A percentile compares a stretch with the other conserved stretches of the same genome.
phyloP scores from a whole-genome alignment of 2,113 vertebrate species.

The Calidris pugnax region DNA sequence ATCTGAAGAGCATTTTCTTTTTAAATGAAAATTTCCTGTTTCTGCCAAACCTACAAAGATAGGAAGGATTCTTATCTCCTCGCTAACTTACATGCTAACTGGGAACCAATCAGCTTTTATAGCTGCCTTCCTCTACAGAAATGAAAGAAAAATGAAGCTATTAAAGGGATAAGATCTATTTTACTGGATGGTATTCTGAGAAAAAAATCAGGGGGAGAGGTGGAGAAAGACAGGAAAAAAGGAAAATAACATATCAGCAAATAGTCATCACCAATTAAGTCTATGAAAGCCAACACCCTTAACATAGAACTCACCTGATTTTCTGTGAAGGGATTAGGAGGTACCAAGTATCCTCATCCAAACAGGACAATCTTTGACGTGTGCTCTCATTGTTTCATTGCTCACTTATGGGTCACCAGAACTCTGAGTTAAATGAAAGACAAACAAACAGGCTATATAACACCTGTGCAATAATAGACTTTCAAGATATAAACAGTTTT shows the following conservation, averaged over 20 bases:
- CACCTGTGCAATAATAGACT: neutral
- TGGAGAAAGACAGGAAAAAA: neutral
- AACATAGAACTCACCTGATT: neutral
- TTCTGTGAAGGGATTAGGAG: neutral
- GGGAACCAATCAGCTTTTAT: neutral
- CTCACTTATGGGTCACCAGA: neutral
- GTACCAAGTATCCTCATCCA: neutral
- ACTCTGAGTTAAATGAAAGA: neutral
- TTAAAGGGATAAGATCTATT: slow-evolving; percentile 13
- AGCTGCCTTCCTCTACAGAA: neutral
- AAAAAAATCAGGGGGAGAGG: neutral
- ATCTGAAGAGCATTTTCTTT: slow-evolving; percentile 31
- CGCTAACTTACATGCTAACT: neutral
- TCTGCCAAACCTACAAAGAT: slow-evolving; percentile 2
- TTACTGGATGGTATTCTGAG: neutral
- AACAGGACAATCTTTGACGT: accelerated
- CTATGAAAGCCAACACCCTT: neutral
- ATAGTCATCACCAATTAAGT: neutral
- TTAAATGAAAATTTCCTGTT: slow-evolving; percentile 48
- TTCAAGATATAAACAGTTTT: neutral
- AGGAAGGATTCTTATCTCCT: slow-evolving; percentile 6
- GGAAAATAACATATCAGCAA: neutral
- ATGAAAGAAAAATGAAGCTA: slow-evolving; percentile 10
- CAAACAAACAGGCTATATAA: neutral
- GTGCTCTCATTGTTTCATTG: accelerated